Conservation (phyloP, 2,113 vertebrate species). For the Melozone crissalis region DNA sequence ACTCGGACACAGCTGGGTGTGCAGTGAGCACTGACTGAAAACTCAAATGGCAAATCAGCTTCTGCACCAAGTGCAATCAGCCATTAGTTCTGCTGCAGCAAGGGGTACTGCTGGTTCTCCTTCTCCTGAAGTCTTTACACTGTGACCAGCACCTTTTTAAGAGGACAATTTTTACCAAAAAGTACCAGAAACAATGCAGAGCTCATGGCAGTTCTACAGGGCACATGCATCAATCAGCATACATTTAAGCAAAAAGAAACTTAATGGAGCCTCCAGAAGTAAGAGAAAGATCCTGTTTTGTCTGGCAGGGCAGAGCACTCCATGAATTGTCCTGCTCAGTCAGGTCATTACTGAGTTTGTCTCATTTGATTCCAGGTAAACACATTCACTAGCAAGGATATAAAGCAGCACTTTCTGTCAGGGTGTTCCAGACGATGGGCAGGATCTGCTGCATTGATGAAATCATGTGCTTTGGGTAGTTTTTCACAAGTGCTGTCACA, state of each 20-base stretch:
- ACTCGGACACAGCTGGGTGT: neutral
- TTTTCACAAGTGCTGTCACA: constrained; percentile 95
- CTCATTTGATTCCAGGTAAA: neutral
- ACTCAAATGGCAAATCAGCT: neutral
- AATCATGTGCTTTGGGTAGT: constrained; percentile 97
- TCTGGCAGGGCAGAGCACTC: neutral
- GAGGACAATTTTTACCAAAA: neutral
- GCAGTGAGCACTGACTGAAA: neutral
- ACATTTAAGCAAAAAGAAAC: neutral
- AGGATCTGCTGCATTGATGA: constrained; percentile 98
- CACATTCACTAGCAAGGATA: constrained; percentile 80
- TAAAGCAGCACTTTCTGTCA: constrained; percentile 98
- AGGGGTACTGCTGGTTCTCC: neutral
- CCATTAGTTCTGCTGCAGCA: neutral
- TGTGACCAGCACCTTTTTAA: neutral
- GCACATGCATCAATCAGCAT: neutral
- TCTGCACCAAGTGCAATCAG: neutral
- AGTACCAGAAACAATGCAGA: neutral
- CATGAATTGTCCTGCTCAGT: neutral
- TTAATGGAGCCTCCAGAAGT: neutral
- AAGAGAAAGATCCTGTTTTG: neutral
- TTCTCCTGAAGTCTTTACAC: neutral
- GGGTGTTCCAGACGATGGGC: constrained; percentile 95
- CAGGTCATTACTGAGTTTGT: neutral
- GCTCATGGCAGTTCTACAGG: accelerated